Percentiles rank a stretch among this genome's conserved stretches.
These are phyloP conservation scores for Rhodinocichla rosea DNA, from an alignment of 2,113 vertebrate species.

Conservation along the genomic window DNA sequence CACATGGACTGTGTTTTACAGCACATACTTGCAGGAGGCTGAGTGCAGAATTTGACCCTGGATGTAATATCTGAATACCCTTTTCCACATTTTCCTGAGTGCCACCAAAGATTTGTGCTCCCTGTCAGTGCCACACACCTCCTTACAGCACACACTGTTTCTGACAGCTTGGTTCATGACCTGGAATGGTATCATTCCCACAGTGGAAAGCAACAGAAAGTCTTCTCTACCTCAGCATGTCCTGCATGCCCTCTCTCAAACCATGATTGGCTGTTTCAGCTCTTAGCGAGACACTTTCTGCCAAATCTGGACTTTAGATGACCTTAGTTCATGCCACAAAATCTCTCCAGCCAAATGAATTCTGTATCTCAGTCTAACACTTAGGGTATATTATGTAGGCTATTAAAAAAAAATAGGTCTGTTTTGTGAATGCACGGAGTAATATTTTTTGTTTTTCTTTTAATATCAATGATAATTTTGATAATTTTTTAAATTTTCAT, in stretches of 20 bases:
- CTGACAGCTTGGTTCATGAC: not conserved
- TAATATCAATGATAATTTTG: not conserved
- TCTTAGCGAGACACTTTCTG: not conserved
- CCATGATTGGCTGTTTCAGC: not conserved
- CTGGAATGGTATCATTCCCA: not conserved
- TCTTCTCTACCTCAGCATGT: not conserved
- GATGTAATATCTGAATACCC: not conserved
- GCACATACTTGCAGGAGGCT: not conserved
- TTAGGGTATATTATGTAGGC: not conserved
- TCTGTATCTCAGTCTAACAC: not conserved
- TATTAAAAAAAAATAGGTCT: not conserved
- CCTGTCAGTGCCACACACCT: not conserved
- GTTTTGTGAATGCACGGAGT: not conserved
- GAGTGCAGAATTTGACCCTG: fast-evolving
- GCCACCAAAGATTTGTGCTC: not conserved
- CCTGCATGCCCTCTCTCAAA: not conserved
- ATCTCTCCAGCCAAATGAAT: not conserved
- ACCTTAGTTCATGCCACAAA: not conserved
- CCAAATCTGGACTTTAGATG: not conserved
- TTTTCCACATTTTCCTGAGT: not conserved
- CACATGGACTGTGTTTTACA: not conserved
- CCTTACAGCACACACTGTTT: not conserved
- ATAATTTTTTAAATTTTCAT: too few relatives aligned
- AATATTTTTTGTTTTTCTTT: not conserved
- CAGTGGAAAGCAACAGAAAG: not conserved